These are phyloP conservation scores for Drosophila histrio DNA, from an alignment of 2,888 invertebrate species.

Conservation along the genomic window DNA sequence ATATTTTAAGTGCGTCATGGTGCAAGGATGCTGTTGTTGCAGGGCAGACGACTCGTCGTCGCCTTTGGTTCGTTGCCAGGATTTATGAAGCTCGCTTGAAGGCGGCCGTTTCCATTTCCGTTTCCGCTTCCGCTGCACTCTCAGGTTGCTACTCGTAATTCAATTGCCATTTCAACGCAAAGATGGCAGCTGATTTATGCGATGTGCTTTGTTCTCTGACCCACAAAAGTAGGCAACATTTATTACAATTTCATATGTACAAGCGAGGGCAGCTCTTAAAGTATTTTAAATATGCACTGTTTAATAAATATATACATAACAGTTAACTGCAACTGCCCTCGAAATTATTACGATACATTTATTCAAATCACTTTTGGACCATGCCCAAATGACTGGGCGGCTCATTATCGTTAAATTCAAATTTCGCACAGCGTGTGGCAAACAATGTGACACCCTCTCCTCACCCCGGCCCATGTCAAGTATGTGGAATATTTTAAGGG, in stretches of 20 bases:
- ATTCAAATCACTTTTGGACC: not conserved
- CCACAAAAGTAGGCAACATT: slow-evolving; percentile 39
- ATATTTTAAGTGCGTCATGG: slow-evolving; percentile 46
- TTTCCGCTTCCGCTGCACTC: slow-evolving; percentile 29
- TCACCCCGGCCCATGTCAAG: not conserved
- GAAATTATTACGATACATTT: not conserved
- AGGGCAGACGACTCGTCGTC: slow-evolving; percentile 12
- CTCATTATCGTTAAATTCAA: slow-evolving; percentile 30
- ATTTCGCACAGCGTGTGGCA: slow-evolving; percentile 9
- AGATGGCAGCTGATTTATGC: slow-evolving; percentile 56
- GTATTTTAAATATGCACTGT: not conserved
- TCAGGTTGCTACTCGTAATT: slow-evolving; percentile 71
- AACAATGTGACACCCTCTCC: slow-evolving; percentile 15
- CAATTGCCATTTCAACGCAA: slow-evolving; percentile 63
- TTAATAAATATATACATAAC: not conserved
- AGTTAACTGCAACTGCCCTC: not conserved
- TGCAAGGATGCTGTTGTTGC: slow-evolving; percentile 36
- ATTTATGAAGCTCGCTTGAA: slow-evolving; percentile 61
- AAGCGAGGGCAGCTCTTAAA: slow-evolving; percentile 1
- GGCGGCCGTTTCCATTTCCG: slow-evolving; percentile 50
- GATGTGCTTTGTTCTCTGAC: slow-evolving; percentile 23
- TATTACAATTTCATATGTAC: slow-evolving; percentile 19
- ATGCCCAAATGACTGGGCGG: not conserved
- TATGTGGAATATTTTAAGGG: slow-evolving; percentile 28
- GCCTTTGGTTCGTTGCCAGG: slow-evolving; percentile 44